phyloP scores from a whole-genome alignment of 2,888 invertebrate species.

The Parthenolecanium corni region DNA sequence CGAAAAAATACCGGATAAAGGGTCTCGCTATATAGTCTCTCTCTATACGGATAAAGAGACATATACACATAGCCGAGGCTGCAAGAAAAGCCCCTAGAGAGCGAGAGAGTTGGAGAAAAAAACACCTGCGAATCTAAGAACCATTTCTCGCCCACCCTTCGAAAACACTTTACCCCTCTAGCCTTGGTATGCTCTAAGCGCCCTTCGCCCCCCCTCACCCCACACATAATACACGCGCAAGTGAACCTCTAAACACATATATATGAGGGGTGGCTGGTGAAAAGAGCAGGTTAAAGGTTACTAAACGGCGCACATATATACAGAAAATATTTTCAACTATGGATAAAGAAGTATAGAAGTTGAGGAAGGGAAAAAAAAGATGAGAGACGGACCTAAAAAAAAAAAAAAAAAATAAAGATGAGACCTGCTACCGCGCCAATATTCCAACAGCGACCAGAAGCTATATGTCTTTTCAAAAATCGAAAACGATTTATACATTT shows the following conservation, averaged over 20 bases:
- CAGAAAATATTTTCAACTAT: neutral
- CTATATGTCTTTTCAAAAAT: neutral
- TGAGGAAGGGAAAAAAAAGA: neutral
- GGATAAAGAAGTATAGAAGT: neutral
- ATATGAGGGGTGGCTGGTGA: too few species aligned
- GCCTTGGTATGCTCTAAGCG: neutral
- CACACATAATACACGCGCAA: neutral
- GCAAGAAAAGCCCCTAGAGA: too few species aligned
- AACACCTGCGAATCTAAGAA: conserved; percentile 23
- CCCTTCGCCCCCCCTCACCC: neutral
- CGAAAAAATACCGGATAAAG: neutral
- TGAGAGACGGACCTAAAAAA: neutral
- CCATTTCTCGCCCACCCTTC: conserved; percentile 13
- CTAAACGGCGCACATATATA: too few species aligned
- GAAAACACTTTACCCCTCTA: neutral
- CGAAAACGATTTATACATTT: neutral
- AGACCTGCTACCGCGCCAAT: neutral
- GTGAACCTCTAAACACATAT: neutral
- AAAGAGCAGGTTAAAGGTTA: too few species aligned
- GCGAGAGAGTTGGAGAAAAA: neutral
- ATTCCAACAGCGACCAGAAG: neutral
- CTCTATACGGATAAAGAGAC: neutral
- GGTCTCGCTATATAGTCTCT: too few species aligned
- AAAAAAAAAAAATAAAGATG: neutral
- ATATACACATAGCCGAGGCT: neutral